Base-by-base conservation (phyloP, 2,797 vertebrate genomes). In the Apogon talboti region DNA sequence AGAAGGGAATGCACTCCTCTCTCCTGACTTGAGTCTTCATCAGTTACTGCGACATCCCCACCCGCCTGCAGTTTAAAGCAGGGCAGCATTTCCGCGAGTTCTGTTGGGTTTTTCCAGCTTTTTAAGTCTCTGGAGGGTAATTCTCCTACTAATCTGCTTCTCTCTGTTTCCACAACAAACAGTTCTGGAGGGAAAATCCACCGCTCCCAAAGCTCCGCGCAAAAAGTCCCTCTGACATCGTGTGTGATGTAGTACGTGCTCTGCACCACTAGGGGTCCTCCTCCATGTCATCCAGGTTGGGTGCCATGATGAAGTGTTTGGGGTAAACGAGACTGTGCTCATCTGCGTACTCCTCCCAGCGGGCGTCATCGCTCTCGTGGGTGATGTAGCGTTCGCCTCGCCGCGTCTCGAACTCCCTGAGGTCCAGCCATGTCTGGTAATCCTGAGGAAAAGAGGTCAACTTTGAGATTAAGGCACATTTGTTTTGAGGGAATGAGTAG, bases 351-450 rank as follows among this genome's bases (percentile, higher is more conserved):
- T 95, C 94, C 81, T 98, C 96, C 97, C 97, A 99, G 76, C 96
- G 96, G 0, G 95, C 93, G 49, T 99, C 97, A 11, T 99, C 97
- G 1, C 97, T 99, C 89, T 98, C 96, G 0, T 98, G 97, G 45
- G 97, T 99, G 78, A 99, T 97, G 79, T 98, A 99, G 73, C 97
- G 96, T 71, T 99, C 95, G 11, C 96, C 96, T 11, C 94, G 94
- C 37, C 95, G 95, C 0, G 96, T 98, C 92, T 99, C 97, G 44
- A 99, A 97, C 87, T 98, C 96, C 83, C 97, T 88, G 68, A 98
- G 95, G 87, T 98, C 96, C 83, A 98, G 90, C 97, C 97, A 99
- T 9, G 97, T 98, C 82, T 97, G 96, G 85, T 97, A 98, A 89
- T 99, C 97, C 97, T 98, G 87, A 28, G 24, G 24, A 4, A 28